A percentile compares a stretch with the other conserved stretches of the same genome.
Evolutionary conservation across 2,113 vertebrate species (phyloP).

Genomic region (Myotis yumanensis): DNA sequence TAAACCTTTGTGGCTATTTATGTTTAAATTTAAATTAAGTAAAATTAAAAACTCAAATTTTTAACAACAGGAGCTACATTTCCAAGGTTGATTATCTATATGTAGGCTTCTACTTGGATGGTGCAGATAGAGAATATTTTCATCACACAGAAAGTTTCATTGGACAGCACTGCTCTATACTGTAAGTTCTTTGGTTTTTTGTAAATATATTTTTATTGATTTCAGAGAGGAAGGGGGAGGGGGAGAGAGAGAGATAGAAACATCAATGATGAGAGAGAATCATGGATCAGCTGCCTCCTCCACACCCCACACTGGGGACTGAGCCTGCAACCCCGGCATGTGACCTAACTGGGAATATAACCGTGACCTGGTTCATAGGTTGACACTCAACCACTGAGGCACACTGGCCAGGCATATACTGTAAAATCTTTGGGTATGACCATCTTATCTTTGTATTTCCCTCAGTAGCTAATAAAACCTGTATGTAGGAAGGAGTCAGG

Average conservation of each 20-base stretch:
- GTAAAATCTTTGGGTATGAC: background rate
- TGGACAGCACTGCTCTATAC: background rate
- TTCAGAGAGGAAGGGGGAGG: too few relatives aligned
- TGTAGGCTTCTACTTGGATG: rapidly evolving
- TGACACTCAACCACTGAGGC: too few relatives aligned
- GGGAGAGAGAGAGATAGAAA: too few relatives aligned
- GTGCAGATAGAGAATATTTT: background rate
- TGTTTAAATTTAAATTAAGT: background rate
- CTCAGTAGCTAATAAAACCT: background rate
- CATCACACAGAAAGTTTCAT: background rate
- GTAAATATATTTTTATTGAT: too few relatives aligned
- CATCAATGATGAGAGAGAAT: too few relatives aligned
- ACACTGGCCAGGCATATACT: too few relatives aligned
- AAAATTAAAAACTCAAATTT: background rate
- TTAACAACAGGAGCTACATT: background rate
- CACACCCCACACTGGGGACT: too few relatives aligned
- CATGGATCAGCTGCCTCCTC: too few relatives aligned
- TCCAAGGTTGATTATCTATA: background rate
- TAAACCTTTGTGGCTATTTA: background rate
- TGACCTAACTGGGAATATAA: too few relatives aligned
- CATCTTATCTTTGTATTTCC: background rate
- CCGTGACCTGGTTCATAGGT: too few relatives aligned
- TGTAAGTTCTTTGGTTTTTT: background rate
- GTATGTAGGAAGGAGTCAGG: background rate
- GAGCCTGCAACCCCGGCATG: too few relatives aligned